A percentile compares a stretch with the other conserved stretches of the same genome.
Conservation (phyloP, 2,888 invertebrate species). For the Coelinius sp. region DNA sequence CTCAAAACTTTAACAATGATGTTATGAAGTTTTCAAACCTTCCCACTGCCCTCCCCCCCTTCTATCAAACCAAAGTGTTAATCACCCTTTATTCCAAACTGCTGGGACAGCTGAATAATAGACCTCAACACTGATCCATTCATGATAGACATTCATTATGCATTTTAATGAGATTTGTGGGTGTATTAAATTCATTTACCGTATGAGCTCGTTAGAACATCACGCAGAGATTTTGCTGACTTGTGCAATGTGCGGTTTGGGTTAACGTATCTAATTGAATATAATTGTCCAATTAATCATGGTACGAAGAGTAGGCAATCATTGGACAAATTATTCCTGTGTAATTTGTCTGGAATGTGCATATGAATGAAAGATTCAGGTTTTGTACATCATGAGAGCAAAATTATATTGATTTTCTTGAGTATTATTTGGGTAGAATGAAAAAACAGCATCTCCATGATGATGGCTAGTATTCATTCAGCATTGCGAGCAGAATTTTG, state of each 20-base stretch:
- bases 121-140: neutral
- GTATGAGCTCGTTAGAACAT: neutral
- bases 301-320: neutral
- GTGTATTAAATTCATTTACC: neutral
- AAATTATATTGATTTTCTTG: neutral
- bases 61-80: slow-evolving; percentile 29
- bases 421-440: neutral
- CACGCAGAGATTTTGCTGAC: slow-evolving; percentile 11
- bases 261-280: slow-evolving; percentile 16
- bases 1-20: slow-evolving; percentile 29
- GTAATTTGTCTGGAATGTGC: neutral
- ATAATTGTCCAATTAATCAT: slow-evolving; percentile 20
- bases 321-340: slow-evolving; percentile 4
- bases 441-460: too few species aligned
- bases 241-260: neutral
- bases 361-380: neutral
- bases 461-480: too few species aligned
- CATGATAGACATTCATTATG: slow-evolving; percentile 12
- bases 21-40: slow-evolving; percentile 27
- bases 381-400: neutral
- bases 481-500: too few species aligned
- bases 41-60: neutral
- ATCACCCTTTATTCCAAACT: slow-evolving; percentile 27
- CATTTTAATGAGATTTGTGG: slow-evolving; percentile 3
- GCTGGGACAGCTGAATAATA: neutral